Conservation (phyloP, 1,140 invertebrate species). For the Ceratoteleas bidentatus region DNA sequence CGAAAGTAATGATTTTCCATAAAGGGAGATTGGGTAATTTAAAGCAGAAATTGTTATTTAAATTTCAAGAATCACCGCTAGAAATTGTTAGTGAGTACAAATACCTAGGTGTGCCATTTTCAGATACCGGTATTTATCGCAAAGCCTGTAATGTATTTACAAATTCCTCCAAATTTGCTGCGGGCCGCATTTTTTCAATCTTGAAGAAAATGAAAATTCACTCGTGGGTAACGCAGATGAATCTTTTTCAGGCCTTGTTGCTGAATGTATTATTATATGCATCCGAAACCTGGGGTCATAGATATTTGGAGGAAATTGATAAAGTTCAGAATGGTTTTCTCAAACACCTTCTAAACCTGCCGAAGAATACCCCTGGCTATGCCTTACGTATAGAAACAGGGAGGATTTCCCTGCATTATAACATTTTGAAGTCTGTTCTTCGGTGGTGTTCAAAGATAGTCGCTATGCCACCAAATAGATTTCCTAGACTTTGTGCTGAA, state of each 20-base stretch:
- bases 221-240: slow-evolving; percentile 9
- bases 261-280: slow-evolving; percentile 12
- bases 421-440: neutral
- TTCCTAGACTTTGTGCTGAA: slow-evolving; percentile 6
- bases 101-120: neutral
- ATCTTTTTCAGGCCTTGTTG: slow-evolving; percentile 8
- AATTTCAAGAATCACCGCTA: slow-evolving; percentile 2
- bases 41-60: slow-evolving; percentile 12
- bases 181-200: neutral
- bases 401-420: neutral
- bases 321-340: slow-evolving; percentile 10
- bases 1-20: slow-evolving; percentile 7
- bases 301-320: slow-evolving; percentile 12
- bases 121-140: neutral
- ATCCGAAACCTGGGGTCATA: neutral
- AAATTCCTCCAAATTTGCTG: slow-evolving; percentile 5
- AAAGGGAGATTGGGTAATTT: slow-evolving; percentile 2
- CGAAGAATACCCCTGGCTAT: slow-evolving; percentile 6
- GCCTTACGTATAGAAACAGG: slow-evolving; percentile 13
- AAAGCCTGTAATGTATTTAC: neutral
- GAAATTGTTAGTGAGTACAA: slow-evolving; percentile 19
- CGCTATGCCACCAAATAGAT: neutral
- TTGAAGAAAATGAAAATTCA: slow-evolving; percentile 1
- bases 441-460: neutral
- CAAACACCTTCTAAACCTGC: neutral